Conservation (phyloP, 2,888 invertebrate species). For the Xanthostigma xanthostigma region DNA sequence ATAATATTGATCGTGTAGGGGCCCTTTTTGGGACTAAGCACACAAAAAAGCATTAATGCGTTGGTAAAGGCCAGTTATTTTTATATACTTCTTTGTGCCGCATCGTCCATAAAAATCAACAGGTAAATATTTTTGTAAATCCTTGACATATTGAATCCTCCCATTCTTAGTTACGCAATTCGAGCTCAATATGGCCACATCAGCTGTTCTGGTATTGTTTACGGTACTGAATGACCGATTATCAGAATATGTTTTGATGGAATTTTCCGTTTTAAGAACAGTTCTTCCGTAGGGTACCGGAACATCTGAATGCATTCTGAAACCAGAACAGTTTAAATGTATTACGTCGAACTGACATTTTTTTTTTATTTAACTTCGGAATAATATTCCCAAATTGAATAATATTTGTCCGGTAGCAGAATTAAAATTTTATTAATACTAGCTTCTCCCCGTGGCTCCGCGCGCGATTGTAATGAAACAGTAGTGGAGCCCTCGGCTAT, state of each 20-base stretch:
- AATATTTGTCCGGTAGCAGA: too few relatives aligned
- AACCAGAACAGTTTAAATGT: slow-evolving; percentile 17
- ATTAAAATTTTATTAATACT: too few relatives aligned
- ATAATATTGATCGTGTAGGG: too few relatives aligned
- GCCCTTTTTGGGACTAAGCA: too few relatives aligned
- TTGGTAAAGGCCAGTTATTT: too few relatives aligned
- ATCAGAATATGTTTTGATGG: slow-evolving; percentile 2
- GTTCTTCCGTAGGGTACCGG: slow-evolving; percentile 52
- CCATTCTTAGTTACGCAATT: slow-evolving; percentile 38
- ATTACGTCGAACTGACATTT: neutral
- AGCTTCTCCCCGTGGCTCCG: too few relatives aligned
- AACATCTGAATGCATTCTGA: slow-evolving; percentile 45
- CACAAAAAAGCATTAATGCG: too few relatives aligned
- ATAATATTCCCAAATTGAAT: neutral
- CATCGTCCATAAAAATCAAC: slow-evolving; percentile 43
- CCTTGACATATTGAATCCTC: slow-evolving; percentile 33
- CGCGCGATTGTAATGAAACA: too few relatives aligned
- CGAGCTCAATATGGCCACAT: slow-evolving; percentile 39
- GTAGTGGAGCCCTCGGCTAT: too few relatives aligned
- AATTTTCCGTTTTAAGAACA: slow-evolving; percentile 18
- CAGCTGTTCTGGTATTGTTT: slow-evolving; percentile 29
- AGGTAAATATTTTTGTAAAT: slow-evolving; percentile 39
- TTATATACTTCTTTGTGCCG: slow-evolving; percentile 24
- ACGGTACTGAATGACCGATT: slow-evolving; percentile 12
- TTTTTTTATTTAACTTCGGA: neutral